Conservation (phyloP, 2,113 vertebrate genomes). For the Triplophysa rosa region DNA sequence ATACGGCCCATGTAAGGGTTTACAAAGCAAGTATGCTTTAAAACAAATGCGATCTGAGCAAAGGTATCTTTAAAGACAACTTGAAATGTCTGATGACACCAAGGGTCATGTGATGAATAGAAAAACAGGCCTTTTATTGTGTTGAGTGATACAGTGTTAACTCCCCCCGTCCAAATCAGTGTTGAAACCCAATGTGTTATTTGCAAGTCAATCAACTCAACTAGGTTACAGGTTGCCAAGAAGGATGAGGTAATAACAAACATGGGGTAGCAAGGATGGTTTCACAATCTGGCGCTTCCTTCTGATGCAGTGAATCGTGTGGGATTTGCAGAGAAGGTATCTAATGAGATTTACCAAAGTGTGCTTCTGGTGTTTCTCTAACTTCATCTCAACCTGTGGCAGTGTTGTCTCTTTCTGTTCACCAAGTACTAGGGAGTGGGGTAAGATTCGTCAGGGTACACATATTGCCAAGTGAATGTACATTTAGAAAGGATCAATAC, state of each 20-base stretch:
- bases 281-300: constrained; percentile 3
- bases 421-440: background rate
- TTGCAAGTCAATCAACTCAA: constrained; percentile 52
- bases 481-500: too few species aligned
- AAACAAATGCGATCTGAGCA: background rate
- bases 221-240: constrained; percentile 39
- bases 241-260: constrained; percentile 31
- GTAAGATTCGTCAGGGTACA: background rate
- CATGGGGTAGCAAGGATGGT: constrained; percentile 4
- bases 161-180: background rate
- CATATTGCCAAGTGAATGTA: too few species aligned
- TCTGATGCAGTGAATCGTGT: background rate
- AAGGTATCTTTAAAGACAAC: background rate
- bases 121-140: constrained; percentile 10
- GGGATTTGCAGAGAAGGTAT: constrained; percentile 7
- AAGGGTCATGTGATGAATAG: background rate
- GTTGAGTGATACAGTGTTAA: background rate
- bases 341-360: constrained; percentile 14
- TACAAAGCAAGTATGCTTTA: background rate
- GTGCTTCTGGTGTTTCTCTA: constrained; percentile 24
- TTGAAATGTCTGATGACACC: background rate
- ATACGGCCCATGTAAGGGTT: background rate
- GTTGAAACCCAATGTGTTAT: constrained; percentile 32
- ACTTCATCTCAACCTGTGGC: background rate
- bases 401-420: background rate